Evolutionary conservation across 2,888 invertebrate species (phyloP).

Genomic region (Steinernema carpocapsae): DNA sequence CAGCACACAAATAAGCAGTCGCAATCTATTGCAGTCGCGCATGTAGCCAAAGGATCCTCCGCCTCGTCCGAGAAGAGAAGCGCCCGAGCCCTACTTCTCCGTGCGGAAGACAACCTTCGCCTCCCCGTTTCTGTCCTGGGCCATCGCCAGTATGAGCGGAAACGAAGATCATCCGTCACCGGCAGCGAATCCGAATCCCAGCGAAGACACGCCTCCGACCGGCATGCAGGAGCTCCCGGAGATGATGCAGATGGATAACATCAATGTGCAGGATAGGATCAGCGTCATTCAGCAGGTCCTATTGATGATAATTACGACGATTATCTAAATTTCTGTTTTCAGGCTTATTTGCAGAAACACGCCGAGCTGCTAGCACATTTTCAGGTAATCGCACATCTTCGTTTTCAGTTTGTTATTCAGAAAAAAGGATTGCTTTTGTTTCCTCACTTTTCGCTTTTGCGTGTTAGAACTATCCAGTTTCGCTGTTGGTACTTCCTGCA

Average conservation of each 20-base stretch:
- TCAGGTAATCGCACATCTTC: too few relatives aligned
- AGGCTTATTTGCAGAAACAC: conserved; percentile 58
- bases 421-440: too few relatives aligned
- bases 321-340: conserved; percentile 31
- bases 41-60: background rate
- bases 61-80: background rate
- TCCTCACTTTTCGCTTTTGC: too few relatives aligned
- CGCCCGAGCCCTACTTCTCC: background rate
- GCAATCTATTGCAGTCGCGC: conserved; percentile 19
- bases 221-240: background rate
- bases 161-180: conserved; percentile 9
- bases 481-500: too few relatives aligned
- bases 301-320: too few relatives aligned
- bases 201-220: background rate
- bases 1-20: conserved; percentile 22
- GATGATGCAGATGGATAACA: conserved; percentile 21
- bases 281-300: conserved; percentile 11
- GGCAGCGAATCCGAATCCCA: background rate
- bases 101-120: background rate
- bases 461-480: too few relatives aligned
- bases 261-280: conserved; percentile 7
- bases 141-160: background rate
- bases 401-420: too few relatives aligned
- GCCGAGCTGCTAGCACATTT: conserved; percentile 59
- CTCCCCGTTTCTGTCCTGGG: too few relatives aligned